Evolutionary conservation across 2,888 invertebrate species (phyloP).

Genomic region (Thecophora atra): DNA sequence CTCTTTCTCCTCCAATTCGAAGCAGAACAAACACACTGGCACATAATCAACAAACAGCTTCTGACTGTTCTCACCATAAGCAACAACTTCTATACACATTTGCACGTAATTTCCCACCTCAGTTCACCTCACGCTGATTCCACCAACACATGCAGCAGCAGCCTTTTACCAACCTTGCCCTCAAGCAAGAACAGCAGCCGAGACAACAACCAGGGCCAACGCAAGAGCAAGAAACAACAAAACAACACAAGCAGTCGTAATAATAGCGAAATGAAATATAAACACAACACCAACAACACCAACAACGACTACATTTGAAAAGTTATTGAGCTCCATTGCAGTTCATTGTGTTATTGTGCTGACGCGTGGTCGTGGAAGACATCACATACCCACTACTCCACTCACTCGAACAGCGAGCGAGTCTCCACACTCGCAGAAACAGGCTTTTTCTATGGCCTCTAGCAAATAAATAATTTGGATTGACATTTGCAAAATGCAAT

Average conservation of each 20-base stretch:
- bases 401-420: constrained; percentile 6
- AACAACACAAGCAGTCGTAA: constrained; percentile 1
- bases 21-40: not conserved
- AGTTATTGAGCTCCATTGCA: constrained; percentile 45
- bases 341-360: constrained; percentile 61
- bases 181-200: constrained; percentile 16
- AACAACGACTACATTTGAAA: constrained; percentile 7
- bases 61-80: not conserved
- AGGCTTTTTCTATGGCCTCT: constrained; percentile 16
- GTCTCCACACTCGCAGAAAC: not conserved
- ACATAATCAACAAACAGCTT: constrained; percentile 22
- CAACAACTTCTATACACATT: no score
- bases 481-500: no score
- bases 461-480: not conserved
- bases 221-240: constrained; percentile 3
- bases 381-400: constrained; percentile 53
- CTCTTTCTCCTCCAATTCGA: not conserved
- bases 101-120: not conserved
- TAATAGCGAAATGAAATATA: not conserved
- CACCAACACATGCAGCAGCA: not conserved
- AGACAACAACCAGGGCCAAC: not conserved
- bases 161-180: constrained; percentile 15
- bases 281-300: no score
- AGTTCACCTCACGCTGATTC: not conserved
- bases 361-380: constrained; percentile 44